phyloP scores from a whole-genome alignment of 2,113 vertebrate species.

The Engystomops pustulosus region DNA sequence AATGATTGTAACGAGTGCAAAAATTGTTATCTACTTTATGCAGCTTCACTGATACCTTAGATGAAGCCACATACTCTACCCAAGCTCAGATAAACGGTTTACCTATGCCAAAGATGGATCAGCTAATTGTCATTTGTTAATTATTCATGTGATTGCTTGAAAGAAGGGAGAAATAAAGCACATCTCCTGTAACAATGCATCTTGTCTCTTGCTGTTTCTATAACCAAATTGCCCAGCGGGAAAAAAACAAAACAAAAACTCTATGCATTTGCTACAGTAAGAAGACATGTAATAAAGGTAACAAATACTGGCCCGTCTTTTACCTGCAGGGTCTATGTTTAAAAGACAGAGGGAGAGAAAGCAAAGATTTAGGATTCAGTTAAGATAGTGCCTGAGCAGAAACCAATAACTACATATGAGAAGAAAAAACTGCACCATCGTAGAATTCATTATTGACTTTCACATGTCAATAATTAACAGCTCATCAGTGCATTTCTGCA shows the following conservation, averaged over 20 bases:
- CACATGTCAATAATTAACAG: slow-evolving; percentile 60
- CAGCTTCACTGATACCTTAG: slow-evolving; percentile 22
- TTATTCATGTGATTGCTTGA: slow-evolving; percentile 56
- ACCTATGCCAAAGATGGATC: slow-evolving; percentile 48
- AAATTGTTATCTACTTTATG: slow-evolving; percentile 21
- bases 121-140: slow-evolving; percentile 50
- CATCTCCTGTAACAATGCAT: slow-evolving; percentile 37
- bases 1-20: background rate
- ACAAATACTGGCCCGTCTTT: slow-evolving; percentile 29
- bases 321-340: background rate
- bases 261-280: background rate
- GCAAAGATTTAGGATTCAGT: slow-evolving; percentile 51
- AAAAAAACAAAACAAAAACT: background rate
- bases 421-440: slow-evolving; percentile 37
- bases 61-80: slow-evolving; percentile 22
- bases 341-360: background rate
- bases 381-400: slow-evolving; percentile 43
- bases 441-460: slow-evolving; percentile 59
- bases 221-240: background rate
- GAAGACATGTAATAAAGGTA: slow-evolving; percentile 36
- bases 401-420: slow-evolving; percentile 56
- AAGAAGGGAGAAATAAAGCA: slow-evolving; percentile 36
- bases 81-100: slow-evolving; percentile 37
- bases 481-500: slow-evolving; percentile 60
- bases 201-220: background rate